phyloP scores from a whole-genome alignment of 2,888 invertebrate species.

The Phortica magna region DNA sequence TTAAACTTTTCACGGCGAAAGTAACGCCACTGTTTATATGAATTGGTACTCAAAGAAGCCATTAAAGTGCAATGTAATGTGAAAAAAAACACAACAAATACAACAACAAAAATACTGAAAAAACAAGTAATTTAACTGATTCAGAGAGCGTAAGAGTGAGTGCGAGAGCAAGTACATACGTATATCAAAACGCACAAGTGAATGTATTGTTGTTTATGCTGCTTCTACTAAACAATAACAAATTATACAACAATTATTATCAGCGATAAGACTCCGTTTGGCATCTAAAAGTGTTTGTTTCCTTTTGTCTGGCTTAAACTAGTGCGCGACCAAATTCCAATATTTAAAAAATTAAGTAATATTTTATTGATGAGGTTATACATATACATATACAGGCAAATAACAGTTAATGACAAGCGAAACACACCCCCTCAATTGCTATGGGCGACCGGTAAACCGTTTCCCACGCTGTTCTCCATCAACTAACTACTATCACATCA shows the following conservation, averaged over 20 bases:
- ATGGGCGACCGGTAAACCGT: background rate
- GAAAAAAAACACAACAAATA: background rate
- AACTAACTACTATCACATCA: background rate
- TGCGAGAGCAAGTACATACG: background rate
- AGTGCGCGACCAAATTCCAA: background rate
- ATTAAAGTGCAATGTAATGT: background rate
- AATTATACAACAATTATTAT: background rate
- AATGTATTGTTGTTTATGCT: background rate
- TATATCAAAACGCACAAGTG: background rate
- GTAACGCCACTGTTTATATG: constrained; percentile 47
- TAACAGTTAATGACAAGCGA: background rate
- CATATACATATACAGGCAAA: background rate
- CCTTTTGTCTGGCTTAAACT: background rate
- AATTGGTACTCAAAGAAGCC: background rate
- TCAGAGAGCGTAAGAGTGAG: background rate
- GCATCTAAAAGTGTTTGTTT: background rate
- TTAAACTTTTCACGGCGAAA: background rate
- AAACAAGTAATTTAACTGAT: background rate
- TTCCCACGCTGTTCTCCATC: background rate
- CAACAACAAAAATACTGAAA: background rate
- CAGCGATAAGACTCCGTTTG: background rate
- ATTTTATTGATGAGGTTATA: background rate
- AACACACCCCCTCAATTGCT: background rate
- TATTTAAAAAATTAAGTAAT: background rate
- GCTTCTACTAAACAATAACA: background rate